Evolutionary conservation across 2,113 vertebrate species (phyloP), one percentile per base, ranked within the genome.

Genomic region (Cepphus grylle): DNA sequence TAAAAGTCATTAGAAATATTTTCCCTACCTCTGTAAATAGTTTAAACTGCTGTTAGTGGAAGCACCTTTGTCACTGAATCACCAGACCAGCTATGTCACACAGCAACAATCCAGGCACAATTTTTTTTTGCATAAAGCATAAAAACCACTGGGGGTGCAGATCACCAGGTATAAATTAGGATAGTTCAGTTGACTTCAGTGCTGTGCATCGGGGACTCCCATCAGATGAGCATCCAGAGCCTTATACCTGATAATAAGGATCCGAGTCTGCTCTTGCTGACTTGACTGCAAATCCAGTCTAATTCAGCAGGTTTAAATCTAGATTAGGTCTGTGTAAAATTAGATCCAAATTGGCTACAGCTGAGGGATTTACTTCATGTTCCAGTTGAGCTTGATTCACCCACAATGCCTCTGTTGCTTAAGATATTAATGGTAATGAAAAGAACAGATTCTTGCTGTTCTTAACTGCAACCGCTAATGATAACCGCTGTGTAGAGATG

Each of bases 381-480:
- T 84, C 22, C 34, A 61, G 17, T 26, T 82, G 71, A 43, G 52
- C 86, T 78, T 90, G 55, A 82, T 52, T 86, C 34, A 3, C n/a
- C 42, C 71, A 73, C 40, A 71, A n/a, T 58, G 18, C 13, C 13
- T 86, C 30, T 52, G 27, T 65, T 81, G 92, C 71, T 53, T 73
- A 43, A 90, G 70, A 86, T 84, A 84, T 52, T 79, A 84, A 82
- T 36, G 40, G 50, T 79, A 93, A 88, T 13, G 5, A 84, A 95
- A 81, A 83, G 15, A 96, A 81, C 5, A 63, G 29, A 61, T 79
- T 77, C 55, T 90, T 83, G 12, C 49, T 80, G 50, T 53, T 87
- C 72, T 90, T 93, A 80, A 53, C 38, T 50, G 43, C 47, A 88
- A 38, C 45, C 1, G 5, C 56, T 69, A 79, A 79, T 29, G 76